Conservation (phyloP, 1,140 invertebrate species). For the Musca vetustissima region DNA sequence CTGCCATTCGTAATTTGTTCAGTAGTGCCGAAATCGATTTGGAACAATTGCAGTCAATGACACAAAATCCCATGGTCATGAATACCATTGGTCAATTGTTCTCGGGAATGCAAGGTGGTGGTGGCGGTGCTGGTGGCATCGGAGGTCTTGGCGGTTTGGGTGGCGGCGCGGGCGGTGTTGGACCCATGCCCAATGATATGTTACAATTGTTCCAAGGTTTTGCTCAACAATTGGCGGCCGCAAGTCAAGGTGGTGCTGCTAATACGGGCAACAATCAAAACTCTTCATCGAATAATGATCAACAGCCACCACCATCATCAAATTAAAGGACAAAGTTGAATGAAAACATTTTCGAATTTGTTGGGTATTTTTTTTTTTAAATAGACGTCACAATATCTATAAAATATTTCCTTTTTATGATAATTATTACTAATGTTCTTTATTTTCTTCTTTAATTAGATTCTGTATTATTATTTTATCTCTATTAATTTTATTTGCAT, state of each 20-base stretch:
- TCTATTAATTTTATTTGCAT: no score
- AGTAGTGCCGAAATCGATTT: conserved; percentile 47
- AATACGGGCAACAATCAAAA: not conserved
- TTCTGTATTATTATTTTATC: no score
- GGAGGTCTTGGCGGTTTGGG: conserved; percentile 26
- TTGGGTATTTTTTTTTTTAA: no score
- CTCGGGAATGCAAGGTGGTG: conserved; percentile 32
- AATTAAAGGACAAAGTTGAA: not conserved
- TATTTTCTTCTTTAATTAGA: not conserved
- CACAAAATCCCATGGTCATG: conserved; percentile 48
- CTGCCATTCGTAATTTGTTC: conserved; percentile 44
- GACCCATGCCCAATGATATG: conserved; percentile 44
- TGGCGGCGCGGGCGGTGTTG: conserved; percentile 19
- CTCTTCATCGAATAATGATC: conserved; percentile 6
- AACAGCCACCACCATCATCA: conserved; percentile 18
- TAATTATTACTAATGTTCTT: no score
- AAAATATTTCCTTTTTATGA: no score
- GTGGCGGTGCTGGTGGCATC: conserved; percentile 7
- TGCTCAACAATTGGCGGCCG: conserved; percentile 36
- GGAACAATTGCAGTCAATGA: conserved; percentile 43
- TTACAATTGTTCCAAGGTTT: conserved; percentile 46
- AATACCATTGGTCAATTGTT: conserved; percentile 43
- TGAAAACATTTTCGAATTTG: no score
- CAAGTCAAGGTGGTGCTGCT: conserved; percentile 4
- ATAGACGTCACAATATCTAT: no score